Evolutionary conservation across 1,140 invertebrate genomes (phyloP), one percentile per base, ranked within the genome.

Genomic region (Drosophila lini): DNA sequence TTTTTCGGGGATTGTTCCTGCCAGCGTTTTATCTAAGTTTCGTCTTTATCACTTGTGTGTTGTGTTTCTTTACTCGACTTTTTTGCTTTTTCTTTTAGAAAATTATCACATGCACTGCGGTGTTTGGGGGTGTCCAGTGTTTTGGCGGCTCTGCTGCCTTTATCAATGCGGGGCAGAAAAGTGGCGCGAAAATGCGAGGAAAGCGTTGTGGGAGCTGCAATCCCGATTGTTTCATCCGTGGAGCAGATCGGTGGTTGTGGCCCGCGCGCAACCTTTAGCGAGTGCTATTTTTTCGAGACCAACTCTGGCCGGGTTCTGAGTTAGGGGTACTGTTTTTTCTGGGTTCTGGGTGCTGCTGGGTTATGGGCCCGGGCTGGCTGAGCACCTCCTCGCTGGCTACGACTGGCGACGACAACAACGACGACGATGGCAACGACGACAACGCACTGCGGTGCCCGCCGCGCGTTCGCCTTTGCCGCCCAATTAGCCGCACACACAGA

Each of bases 391-490:
- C 65, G 48, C 48, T 52, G 34, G 50, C 32, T 32, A 53, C 50
- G 32, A 71, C 59, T 61, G 36, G 56, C 63, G 70, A 57, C 69
- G 58, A 77, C 67, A 77, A 81, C 62, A 77, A 55, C 69, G 61
- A 63, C 60, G 53, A 19, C 79, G 77, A 80, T 74, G 81, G 19
- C 32, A 34, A 86, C 69, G 78, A 73, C 64, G 53, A 63, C 76
- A 71, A 80, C 81, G 83, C 83, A 91, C 68, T 91, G 83, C 74
- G 81, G 77, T 70, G 50, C 58, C 74, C 65, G 78, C 63, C 58
- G 67, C 77, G 47, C 73, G 74, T 90, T 86, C 79, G 64, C 90
- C 68, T 90, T 86, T 84, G 73, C 90, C 68, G 82, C 86, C 86
- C 88, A 90, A 90, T 90, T 86, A 88, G 74, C 62, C 67, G 83